Conservation (phyloP, 2,888 invertebrate genomes). For the Heliothis peltigera region DNA sequence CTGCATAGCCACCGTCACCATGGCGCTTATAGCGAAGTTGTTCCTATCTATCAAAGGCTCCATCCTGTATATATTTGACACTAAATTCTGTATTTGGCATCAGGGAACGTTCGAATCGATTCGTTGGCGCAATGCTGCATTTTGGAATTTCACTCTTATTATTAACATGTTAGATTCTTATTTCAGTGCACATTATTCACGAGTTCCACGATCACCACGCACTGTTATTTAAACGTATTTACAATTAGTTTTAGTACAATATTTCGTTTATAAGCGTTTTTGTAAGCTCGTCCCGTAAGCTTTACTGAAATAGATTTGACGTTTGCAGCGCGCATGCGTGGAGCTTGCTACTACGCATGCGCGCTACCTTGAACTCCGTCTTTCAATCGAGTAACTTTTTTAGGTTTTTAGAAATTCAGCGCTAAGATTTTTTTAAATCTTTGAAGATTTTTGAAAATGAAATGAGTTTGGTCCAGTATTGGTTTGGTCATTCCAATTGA, state of each 20-base stretch:
- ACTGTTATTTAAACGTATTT: constrained; percentile 37
- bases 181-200: constrained; percentile 45
- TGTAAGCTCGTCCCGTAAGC: constrained; percentile 66
- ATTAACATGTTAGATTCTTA: constrained; percentile 33
- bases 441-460: neutral
- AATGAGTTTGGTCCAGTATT: constrained; percentile 6
- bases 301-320: constrained; percentile 87
- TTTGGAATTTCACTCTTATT: constrained; percentile 57
- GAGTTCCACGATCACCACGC: constrained; percentile 26
- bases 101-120: constrained; percentile 69
- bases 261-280: constrained; percentile 53
- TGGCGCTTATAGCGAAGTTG: constrained; percentile 96
- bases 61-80: constrained; percentile 86
- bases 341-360: constrained; percentile 74
- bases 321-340: constrained; percentile 78
- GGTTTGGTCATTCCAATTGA: constrained; percentile 36
- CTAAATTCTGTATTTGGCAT: constrained; percentile 77
- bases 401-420: neutral
- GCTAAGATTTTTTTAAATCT: constrained; percentile 1
- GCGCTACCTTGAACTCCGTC: constrained; percentile 46
- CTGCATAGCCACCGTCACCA: constrained; percentile 96
- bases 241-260: constrained; percentile 47
- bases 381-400: constrained; percentile 10
- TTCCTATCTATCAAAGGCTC: constrained; percentile 94
- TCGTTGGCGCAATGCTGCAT: constrained; percentile 82